Percentiles rank a stretch among this genome's conserved stretches.
Conservation (phyloP, 2,888 invertebrate species). For the Apotomis capreana region DNA sequence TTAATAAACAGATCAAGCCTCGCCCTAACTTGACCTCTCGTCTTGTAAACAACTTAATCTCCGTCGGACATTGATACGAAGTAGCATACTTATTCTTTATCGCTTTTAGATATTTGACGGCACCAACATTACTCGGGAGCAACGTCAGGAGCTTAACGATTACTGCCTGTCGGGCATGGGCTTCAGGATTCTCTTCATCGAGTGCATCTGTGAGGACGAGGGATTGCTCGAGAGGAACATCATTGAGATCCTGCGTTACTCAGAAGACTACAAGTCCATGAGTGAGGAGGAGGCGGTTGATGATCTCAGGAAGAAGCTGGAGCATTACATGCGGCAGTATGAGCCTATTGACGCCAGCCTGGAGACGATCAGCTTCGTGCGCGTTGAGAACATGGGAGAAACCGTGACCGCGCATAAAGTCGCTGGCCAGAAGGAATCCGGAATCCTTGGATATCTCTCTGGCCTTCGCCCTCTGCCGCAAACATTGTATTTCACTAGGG, state of each 20-base stretch:
- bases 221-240: conserved; percentile 77
- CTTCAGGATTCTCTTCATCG: conserved; percentile 94
- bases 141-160: conserved; percentile 89
- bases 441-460: conserved; percentile 94
- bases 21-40: conserved; percentile 31
- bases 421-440: conserved; percentile 90
- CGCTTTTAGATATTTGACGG: conserved; percentile 93
- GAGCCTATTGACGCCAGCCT: conserved; percentile 88
- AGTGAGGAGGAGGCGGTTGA: conserved; percentile 89
- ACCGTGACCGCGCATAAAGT: conserved; percentile 88
- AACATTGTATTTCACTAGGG: conserved; percentile 94
- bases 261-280: conserved; percentile 93
- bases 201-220: conserved; percentile 94
- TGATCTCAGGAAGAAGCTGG: conserved; percentile 91
- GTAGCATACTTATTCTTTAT: conserved; percentile 4
- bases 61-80: conserved; percentile 22
- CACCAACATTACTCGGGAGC: conserved; percentile 93
- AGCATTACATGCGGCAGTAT: conserved; percentile 92
- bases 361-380: conserved; percentile 79
- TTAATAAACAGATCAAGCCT: conserved; percentile 25
- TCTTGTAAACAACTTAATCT: conserved; percentile 32
- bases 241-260: conserved; percentile 91
- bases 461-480: conserved; percentile 92
- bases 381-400: conserved; percentile 83
- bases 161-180: conserved; percentile 88